Evolutionary conservation across 2,888 invertebrate genomes (phyloP).

Genomic region (Nomada goodeniana): DNA sequence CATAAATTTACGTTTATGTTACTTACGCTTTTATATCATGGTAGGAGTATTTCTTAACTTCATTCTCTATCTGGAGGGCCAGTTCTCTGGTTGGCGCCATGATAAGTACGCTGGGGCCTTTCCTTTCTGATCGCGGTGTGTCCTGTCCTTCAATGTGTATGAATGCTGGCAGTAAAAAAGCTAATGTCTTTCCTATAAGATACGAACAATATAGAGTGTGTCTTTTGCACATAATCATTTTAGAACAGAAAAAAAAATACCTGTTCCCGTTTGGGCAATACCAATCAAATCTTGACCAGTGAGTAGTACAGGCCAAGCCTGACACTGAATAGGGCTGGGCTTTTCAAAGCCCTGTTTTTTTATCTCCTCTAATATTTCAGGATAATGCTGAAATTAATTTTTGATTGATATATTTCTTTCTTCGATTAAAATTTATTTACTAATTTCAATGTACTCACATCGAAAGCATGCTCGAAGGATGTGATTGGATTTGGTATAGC

Average conservation of each 20-base stretch:
- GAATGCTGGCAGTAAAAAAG: conserved; percentile 95
- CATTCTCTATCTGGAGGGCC: conserved; percentile 96
- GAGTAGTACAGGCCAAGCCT: conserved; percentile 97
- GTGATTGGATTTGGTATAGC: conserved; percentile 91
- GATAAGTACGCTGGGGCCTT: conserved; percentile 94
- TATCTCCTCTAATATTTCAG: conserved; percentile 93
- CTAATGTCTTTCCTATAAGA: conserved; percentile 93
- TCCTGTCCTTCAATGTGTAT: conserved; percentile 96
- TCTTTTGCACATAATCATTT: background rate
- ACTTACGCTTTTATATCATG: conserved; percentile 92
- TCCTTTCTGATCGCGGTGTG: conserved; percentile 89
- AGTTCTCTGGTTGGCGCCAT: conserved; percentile 97
- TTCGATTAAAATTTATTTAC: background rate
- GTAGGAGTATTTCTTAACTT: conserved; percentile 95
- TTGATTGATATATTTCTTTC: background rate
- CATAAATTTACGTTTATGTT: background rate
- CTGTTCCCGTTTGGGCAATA: conserved; percentile 97
- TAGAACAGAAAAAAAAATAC: conserved; percentile 69
- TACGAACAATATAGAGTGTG: too few relatives aligned
- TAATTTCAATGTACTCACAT: conserved; percentile 57
- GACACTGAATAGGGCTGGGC: conserved; percentile 96
- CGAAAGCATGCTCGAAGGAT: conserved; percentile 90
- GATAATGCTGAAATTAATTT: conserved; percentile 86
- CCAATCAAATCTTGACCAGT: conserved; percentile 97
- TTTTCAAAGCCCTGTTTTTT: conserved; percentile 91